A percentile compares a stretch with the other conserved stretches of the same genome.
Evolutionary conservation across 2,113 vertebrate genomes (phyloP).

Genomic region (Platysternon megacephalum): DNA sequence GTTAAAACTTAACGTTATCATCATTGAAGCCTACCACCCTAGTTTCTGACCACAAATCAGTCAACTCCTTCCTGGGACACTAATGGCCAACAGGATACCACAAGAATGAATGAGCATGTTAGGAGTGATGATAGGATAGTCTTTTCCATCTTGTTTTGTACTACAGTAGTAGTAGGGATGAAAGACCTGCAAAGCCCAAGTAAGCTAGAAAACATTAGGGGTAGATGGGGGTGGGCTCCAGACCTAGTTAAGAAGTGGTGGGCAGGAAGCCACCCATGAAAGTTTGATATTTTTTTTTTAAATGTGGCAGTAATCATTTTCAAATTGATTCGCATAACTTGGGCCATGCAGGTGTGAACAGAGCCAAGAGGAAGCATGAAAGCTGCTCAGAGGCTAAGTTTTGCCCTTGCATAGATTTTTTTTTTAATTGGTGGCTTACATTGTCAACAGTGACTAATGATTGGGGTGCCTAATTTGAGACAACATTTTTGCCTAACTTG

Average conservation of each 20-base stretch:
- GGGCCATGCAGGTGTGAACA: background rate
- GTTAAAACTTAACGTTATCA: background rate
- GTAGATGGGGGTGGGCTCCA: background rate
- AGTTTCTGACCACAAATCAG: background rate
- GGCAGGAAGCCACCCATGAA: background rate
- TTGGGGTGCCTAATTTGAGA: constrained; percentile 1
- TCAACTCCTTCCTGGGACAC: too few species aligned
- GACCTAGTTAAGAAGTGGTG: background rate
- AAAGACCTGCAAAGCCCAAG: background rate
- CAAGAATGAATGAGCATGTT: background rate
- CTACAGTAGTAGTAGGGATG: background rate
- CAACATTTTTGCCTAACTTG: constrained; percentile 20
- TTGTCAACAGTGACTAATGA: constrained; percentile 13
- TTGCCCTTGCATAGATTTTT: background rate
- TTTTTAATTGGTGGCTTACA: background rate
- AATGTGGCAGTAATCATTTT: background rate
- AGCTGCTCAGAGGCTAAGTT: background rate
- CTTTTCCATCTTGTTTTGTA: background rate
- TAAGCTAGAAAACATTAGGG: background rate
- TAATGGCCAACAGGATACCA: background rate
- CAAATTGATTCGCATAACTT: background rate
- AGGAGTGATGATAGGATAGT: background rate
- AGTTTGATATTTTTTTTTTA: background rate
- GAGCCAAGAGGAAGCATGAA: background rate
- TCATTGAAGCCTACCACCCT: background rate